A percentile compares a stretch with the other conserved stretches of the same genome.
Evolutionary conservation across 2,797 vertebrate species (phyloP).

Genomic region (Sebastes wilsoni): DNA sequence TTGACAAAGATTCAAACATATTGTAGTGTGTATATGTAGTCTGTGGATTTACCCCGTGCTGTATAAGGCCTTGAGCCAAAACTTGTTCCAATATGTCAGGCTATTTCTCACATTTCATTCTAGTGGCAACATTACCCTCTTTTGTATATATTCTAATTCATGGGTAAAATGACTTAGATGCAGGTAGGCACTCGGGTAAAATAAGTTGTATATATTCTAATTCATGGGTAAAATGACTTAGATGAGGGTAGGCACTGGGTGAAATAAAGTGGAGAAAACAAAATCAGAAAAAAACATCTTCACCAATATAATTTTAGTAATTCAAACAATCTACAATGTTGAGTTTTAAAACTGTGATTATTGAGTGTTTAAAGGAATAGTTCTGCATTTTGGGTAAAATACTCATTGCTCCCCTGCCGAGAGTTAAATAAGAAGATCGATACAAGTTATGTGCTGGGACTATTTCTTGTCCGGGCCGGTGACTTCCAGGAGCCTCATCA

Average conservation of each 20-base stretch:
- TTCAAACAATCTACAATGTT: neutral
- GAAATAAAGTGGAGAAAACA: neutral
- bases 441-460: neutral
- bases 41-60: neutral
- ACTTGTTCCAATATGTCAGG: neutral
- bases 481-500: neutral
- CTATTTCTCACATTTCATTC: neutral
- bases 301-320: neutral
- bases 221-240: neutral
- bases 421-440: neutral
- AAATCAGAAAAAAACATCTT: neutral
- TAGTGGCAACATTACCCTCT: neutral
- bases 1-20: constrained; percentile 1
- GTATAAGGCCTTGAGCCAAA: neutral
- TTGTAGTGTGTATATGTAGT: neutral
- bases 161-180: neutral
- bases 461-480: neutral
- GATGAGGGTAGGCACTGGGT: neutral
- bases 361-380: neutral
- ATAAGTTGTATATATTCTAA: neutral
- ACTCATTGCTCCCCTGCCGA: neutral
- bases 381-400: neutral
- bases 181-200: too few species aligned
- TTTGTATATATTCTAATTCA: neutral
- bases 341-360: neutral